These are phyloP conservation scores for Macropus fuliginosus DNA, from an alignment of 2,797 vertebrate genomes.

Conservation along the genomic window DNA sequence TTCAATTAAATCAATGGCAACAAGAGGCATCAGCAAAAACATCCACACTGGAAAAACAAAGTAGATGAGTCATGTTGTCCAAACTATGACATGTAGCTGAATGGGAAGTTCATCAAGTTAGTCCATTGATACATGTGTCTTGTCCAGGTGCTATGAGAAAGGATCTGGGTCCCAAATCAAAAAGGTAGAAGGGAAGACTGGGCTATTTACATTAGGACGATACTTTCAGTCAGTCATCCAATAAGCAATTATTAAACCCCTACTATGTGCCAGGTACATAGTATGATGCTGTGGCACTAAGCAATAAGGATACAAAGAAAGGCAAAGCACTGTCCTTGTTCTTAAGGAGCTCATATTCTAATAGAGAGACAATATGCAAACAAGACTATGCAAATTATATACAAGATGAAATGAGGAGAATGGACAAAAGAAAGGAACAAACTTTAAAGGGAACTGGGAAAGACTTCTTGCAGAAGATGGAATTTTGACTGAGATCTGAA, in stretches of 20 bases:
- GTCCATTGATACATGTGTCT: not conserved
- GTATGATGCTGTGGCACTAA: too few species aligned
- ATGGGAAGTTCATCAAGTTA: not conserved
- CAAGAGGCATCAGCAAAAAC: not conserved
- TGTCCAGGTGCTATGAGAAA: not conserved
- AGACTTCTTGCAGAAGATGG: not conserved
- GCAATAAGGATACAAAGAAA: too few species aligned
- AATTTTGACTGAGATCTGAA: not conserved
- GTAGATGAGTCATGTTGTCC: not conserved
- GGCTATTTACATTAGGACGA: not conserved
- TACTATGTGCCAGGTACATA: too few species aligned
- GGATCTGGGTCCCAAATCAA: not conserved
- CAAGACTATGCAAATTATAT: too few species aligned
- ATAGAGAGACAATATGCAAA: too few species aligned
- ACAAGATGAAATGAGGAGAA: too few species aligned
- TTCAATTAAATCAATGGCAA: not conserved
- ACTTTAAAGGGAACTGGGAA: not conserved
- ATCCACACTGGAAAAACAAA: not conserved
- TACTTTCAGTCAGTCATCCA: too few species aligned
- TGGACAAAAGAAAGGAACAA: too few species aligned
- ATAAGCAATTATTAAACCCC: too few species aligned
- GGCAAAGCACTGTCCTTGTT: too few species aligned
- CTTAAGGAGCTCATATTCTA: too few species aligned
- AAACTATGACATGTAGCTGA: not conserved
- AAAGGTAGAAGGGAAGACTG: not conserved